Conservation (phyloP, 2,888 invertebrate species). For the Diploptera punctata region DNA sequence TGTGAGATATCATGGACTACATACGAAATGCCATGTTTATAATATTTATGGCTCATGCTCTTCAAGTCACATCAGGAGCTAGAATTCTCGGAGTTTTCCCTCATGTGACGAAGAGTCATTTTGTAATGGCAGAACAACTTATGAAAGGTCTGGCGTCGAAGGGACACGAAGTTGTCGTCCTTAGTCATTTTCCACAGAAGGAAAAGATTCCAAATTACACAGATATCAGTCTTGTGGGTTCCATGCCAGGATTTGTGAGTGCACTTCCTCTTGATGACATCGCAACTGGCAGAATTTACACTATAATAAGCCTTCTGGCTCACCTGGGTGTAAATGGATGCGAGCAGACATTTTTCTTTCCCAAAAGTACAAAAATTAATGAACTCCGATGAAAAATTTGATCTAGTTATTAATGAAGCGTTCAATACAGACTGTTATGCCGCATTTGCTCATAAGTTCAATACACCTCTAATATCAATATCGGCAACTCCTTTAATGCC, state of each 20-base stretch:
- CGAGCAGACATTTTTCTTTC: slow-evolving; percentile 25
- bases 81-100: slow-evolving; percentile 36
- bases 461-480: slow-evolving; percentile 61
- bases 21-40: no score
- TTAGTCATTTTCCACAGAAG: slow-evolving; percentile 34
- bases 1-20: no score
- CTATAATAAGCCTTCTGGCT: background rate
- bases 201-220: slow-evolving; percentile 18
- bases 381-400: slow-evolving; percentile 56
- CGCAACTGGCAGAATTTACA: background rate
- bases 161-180: slow-evolving; percentile 36
- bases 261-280: slow-evolving; percentile 16
- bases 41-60: no score
- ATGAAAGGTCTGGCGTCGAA: slow-evolving; percentile 34
- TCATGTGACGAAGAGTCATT: slow-evolving; percentile 37
- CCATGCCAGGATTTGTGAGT: slow-evolving; percentile 15
- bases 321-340: slow-evolving; percentile 30
- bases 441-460: slow-evolving; percentile 67
- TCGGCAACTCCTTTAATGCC: slow-evolving; percentile 67
- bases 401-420: slow-evolving; percentile 71
- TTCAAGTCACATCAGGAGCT: background rate
- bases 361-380: slow-evolving; percentile 41
- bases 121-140: slow-evolving; percentile 30
- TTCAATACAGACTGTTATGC: slow-evolving; percentile 76
- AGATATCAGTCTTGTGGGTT: slow-evolving; percentile 27